Evolutionary conservation across 2,888 invertebrate species (phyloP), one percentile per base, ranked within the genome.

Genomic region (Eupithecia abbreviata): DNA sequence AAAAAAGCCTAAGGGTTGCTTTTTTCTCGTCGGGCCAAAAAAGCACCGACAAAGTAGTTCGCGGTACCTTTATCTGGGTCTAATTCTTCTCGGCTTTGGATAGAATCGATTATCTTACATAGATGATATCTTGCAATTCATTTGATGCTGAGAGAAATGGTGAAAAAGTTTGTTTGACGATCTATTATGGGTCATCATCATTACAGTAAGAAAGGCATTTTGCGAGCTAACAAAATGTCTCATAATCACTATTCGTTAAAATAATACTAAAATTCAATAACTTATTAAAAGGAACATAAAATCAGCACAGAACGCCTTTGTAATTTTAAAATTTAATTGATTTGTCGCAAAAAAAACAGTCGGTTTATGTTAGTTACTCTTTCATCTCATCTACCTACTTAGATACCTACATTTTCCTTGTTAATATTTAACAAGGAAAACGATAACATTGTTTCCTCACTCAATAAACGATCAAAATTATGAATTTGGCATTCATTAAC

Each of bases 41-140:
- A 93, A 92, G 85, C 87, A 85, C 94, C 94, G 93, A 92, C 94
- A 94, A 94, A 94, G 83, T 77, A 78, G 77, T 80, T 83, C 86
- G 85, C 84, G 82, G 85, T 84, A 82, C 81, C 84, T 87, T 88
- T 92, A 90, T 91, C 91, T 89, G 84, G 85, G 85, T 84, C 87
- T 85, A 85, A 90, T 90, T 80, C 91, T 89, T 86, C 66, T 82
- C 84, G 85, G 84, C 84, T 82, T 86, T 84, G 88, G 84, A 85
- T 87, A 88, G 86, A 90, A 89, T 89, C 87, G 89, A 90, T 90
- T 90, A 85, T 85, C 77, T 82, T 72, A n/a, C n/a, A n/a, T n/a
- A 72, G 80, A 81, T 81, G 76, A 72, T 71, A 78, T 75, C 77
- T 83, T 67, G 80, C 82, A 81, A 83, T 83, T 81, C 83, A 77